Conservation (phyloP, 2,113 vertebrate genomes). For the Phylloscopus trochilus region DNA sequence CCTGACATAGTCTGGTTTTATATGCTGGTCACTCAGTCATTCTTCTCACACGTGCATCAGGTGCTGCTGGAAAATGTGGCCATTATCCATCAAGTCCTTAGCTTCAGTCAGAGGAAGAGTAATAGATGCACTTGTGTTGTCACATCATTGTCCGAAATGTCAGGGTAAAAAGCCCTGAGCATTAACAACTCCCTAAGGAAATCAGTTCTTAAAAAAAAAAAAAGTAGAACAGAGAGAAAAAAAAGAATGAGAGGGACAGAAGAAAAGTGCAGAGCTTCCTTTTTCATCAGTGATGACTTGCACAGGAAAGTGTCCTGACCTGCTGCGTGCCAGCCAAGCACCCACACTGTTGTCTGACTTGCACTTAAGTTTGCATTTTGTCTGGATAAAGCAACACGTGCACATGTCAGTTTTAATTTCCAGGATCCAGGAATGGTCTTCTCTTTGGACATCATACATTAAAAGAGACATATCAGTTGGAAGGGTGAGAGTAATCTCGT, state of each 20-base stretch:
- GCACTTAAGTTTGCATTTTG: neutral
- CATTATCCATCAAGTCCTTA: constrained; percentile 51
- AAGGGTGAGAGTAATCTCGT: neutral
- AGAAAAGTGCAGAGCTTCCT: neutral
- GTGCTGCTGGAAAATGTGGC: constrained; percentile 20
- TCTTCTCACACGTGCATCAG: constrained; percentile 6
- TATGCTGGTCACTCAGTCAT: constrained; percentile 21
- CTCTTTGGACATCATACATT: neutral
- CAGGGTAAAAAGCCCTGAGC: constrained; percentile 39
- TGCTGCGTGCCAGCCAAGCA: neutral
- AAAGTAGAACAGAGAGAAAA: neutral
- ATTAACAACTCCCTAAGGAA: constrained; percentile 49
- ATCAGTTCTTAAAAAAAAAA: constrained; percentile 39
- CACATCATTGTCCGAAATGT: constrained; percentile 54
- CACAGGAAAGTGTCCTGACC: neutral
- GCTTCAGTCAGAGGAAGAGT: constrained; percentile 36
- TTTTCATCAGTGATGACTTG: neutral
- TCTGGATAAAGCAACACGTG: neutral
- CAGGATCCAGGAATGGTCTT: neutral
- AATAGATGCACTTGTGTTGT: constrained; percentile 53
- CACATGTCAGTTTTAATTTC: neutral
- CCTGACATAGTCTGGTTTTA: neutral
- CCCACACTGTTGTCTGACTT: neutral
- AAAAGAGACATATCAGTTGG: neutral
- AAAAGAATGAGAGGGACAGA: neutral